A percentile compares a stretch with the other conserved stretches of the same genome.
Evolutionary conservation across 2,888 invertebrate genomes (phyloP).

Genomic region (Tetrapedia diversipes): DNA sequence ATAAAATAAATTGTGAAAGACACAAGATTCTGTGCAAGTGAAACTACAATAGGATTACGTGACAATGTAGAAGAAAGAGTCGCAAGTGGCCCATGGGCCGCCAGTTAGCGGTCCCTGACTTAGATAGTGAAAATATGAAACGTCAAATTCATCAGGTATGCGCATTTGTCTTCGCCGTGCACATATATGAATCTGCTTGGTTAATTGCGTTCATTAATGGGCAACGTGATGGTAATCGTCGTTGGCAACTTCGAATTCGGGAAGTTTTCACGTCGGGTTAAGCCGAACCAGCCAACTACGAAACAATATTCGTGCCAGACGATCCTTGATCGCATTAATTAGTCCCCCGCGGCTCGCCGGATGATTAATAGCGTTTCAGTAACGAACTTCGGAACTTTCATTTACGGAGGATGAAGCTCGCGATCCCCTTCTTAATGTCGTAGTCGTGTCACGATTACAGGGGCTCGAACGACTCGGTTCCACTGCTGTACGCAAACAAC

Average conservation of each 20-base stretch:
- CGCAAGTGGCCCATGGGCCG: no score
- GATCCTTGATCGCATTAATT: slow-evolving; percentile 59
- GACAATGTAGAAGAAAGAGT: no score
- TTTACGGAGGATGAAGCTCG: slow-evolving; percentile 17
- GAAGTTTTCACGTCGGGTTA: background rate
- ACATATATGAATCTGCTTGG: no score
- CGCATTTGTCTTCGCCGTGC: no score
- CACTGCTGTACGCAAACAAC: background rate
- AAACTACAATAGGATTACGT: no score
- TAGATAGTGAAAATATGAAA: no score
- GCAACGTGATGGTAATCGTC: background rate
- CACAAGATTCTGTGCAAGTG: no score
- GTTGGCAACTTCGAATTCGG: background rate
- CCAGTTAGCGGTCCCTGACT: no score
- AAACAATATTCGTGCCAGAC: slow-evolving; percentile 29
- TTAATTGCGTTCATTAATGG: background rate
- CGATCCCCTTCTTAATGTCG: background rate
- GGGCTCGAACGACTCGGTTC: background rate
- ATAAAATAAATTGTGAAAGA: no score
- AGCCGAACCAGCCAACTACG: slow-evolving; percentile 12
- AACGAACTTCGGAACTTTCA: slow-evolving; percentile 47
- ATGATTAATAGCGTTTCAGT: slow-evolving; percentile 57
- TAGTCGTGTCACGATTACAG: background rate
- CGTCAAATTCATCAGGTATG: no score
- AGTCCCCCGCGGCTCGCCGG: slow-evolving; percentile 28